These are phyloP conservation scores for Linhomoeus sp. DNA, from an alignment of 2,888 invertebrate species.

Conservation along the genomic window DNA sequence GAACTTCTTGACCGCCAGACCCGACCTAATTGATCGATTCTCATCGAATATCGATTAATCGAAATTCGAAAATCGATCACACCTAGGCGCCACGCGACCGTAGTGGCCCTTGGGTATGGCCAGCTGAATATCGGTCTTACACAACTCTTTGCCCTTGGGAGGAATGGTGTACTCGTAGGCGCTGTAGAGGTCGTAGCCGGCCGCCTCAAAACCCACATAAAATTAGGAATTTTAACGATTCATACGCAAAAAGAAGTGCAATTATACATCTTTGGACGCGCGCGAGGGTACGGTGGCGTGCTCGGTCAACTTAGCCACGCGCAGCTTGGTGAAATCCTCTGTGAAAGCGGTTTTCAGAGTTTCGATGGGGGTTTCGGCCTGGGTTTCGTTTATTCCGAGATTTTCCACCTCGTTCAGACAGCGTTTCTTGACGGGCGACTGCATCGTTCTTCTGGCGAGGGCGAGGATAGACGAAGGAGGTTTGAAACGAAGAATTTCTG, in stretches of 20 bases:
- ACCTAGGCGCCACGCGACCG: constrained; percentile 28
- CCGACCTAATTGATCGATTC: constrained; percentile 33
- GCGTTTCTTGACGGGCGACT: too few species aligned
- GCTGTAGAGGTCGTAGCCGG: constrained; percentile 37
- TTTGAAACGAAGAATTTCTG: too few species aligned
- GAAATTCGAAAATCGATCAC: too few species aligned
- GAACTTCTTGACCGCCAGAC: constrained; percentile 69
- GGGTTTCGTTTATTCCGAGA: too few species aligned
- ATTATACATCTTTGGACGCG: constrained; percentile 45
- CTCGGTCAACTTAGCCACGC: constrained; percentile 57
- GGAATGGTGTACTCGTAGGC: constrained; percentile 67
- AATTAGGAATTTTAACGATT: too few species aligned
- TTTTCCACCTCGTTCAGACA: too few species aligned
- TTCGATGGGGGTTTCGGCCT: too few species aligned
- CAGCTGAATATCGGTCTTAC: constrained; percentile 78
- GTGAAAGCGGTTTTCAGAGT: too few species aligned
- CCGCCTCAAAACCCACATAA: constrained; percentile 8
- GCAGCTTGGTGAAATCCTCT: too few species aligned
- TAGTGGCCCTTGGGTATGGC: constrained; percentile 54
- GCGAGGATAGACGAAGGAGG: too few species aligned
- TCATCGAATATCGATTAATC: background rate
- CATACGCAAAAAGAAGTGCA: constrained; percentile 7
- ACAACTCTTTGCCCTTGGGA: constrained; percentile 47
- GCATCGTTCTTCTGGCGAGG: too few species aligned
- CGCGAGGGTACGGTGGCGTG: constrained; percentile 61